phyloP scores from a whole-genome alignment of 2,113 vertebrate species.

The Deroptyus accipitrinus region DNA sequence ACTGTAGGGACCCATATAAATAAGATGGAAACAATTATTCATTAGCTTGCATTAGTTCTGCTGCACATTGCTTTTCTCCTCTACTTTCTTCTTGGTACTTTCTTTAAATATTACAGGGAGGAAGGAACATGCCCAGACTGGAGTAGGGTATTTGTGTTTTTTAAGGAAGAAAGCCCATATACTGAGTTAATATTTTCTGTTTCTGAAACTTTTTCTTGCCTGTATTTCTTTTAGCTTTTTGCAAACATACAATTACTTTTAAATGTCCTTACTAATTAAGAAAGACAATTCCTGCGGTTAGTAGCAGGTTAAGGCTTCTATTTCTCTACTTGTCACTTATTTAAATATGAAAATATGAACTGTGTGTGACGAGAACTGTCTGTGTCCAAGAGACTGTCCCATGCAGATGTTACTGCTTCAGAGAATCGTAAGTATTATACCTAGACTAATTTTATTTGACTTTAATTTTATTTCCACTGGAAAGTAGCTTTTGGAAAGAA shows the following conservation, averaged over 20 bases:
- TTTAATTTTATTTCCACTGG: neutral
- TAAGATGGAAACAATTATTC: neutral
- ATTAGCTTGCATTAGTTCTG: conserved; percentile 9
- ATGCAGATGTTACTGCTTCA: neutral
- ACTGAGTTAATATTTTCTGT: neutral
- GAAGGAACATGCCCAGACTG: neutral
- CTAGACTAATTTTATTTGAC: neutral
- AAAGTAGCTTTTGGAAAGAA: neutral
- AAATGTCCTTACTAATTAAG: neutral
- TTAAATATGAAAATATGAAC: neutral
- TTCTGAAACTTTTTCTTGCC: neutral
- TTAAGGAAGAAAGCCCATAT: neutral
- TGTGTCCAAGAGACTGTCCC: neutral
- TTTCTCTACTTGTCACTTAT: neutral
- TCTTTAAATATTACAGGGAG: neutral
- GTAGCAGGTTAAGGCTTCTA: neutral
- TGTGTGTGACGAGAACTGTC: neutral
- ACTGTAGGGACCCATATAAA: neutral
- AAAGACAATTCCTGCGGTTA: neutral
- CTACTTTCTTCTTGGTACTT: neutral
- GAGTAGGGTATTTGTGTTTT: neutral
- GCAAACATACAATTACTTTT: neutral
- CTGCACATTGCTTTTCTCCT: neutral
- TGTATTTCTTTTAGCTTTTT: neutral
- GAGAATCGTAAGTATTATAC: neutral